A percentile compares a stretch with the other conserved stretches of the same genome.
These are phyloP conservation scores for Agrochola lota DNA, from an alignment of 2,888 invertebrate genomes.

Conservation along the genomic window DNA sequence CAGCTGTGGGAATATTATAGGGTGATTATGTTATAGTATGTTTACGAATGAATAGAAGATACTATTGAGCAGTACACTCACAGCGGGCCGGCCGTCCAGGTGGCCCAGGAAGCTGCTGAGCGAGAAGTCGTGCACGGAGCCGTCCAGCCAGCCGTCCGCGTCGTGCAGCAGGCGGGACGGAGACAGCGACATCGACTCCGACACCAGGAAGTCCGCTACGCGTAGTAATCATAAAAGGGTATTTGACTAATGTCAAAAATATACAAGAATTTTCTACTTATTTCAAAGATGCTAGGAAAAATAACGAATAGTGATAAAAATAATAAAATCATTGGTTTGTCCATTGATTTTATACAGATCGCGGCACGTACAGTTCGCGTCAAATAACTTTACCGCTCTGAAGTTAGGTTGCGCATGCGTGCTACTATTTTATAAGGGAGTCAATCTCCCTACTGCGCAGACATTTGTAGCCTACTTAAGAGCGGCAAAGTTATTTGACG, in stretches of 20 bases:
- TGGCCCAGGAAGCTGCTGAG: conserved; percentile 96
- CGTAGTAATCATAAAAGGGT: neutral
- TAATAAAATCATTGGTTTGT: neutral
- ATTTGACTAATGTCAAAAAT: neutral
- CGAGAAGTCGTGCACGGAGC: conserved; percentile 96
- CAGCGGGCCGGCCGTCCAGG: conserved; percentile 91
- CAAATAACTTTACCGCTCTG: too few relatives aligned
- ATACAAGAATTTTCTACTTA: neutral
- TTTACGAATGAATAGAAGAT: neutral
- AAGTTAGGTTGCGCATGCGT: too few relatives aligned
- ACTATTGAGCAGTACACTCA: conserved; percentile 6
- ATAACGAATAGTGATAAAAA: neutral
- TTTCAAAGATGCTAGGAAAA: neutral
- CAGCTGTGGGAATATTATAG: too few relatives aligned
- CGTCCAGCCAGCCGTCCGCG: conserved; percentile 93
- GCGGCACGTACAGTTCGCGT: too few relatives aligned
- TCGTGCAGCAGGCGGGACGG: conserved; percentile 93
- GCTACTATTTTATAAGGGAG: too few relatives aligned
- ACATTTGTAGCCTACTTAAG: too few relatives aligned
- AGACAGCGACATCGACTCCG: conserved; percentile 88
- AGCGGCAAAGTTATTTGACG: too few relatives aligned
- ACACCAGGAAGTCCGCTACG: conserved; percentile 78
- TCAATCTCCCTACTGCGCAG: too few relatives aligned
- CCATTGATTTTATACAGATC: too few relatives aligned
- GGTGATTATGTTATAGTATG: neutral